Percentiles rank a stretch among this genome's conserved stretches.
Evolutionary conservation across 2,797 vertebrate genomes (phyloP).

Genomic region (Knipowitschia caucasica): DNA sequence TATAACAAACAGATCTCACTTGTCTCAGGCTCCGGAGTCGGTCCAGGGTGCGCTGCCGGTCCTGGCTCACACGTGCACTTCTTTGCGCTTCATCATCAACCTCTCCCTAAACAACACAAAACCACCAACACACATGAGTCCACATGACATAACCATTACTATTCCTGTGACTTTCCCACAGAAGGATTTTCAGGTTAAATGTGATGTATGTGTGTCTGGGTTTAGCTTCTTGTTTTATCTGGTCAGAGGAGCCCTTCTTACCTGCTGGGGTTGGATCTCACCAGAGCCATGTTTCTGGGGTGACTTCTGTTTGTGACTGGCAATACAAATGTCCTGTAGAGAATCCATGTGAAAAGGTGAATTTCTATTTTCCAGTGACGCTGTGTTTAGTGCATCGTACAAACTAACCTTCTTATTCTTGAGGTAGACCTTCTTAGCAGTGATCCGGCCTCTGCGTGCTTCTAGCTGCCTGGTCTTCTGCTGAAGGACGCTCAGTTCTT

Average conservation of each 20-base stretch:
- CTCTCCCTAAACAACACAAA: constrained; percentile 53
- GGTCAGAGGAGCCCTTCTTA: too few relatives aligned
- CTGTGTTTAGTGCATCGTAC: not conserved
- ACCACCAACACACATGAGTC: not conserved
- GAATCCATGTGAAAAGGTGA: not conserved
- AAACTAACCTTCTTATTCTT: constrained; percentile 92
- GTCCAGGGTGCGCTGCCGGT: constrained; percentile 91
- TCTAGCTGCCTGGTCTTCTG: constrained; percentile 92
- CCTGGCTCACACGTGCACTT: constrained; percentile 86
- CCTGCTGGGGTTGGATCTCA: constrained; percentile 67
- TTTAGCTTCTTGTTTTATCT: too few relatives aligned
- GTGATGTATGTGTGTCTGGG: too few relatives aligned
- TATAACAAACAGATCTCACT: constrained; percentile 63
- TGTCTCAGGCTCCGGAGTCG: constrained; percentile 93
- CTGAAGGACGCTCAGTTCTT: constrained; percentile 85
- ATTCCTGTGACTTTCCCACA: not conserved
- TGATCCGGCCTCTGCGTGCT: constrained; percentile 92
- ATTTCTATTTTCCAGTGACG: not conserved
- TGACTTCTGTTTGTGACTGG: constrained; percentile 92
- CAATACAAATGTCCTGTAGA: constrained; percentile 90
- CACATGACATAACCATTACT: not conserved
- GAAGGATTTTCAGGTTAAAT: not conserved
- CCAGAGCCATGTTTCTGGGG: constrained; percentile 77
- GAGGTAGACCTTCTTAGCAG: constrained; percentile 98
- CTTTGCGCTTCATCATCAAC: constrained; percentile 82